Base-by-base conservation (phyloP, 2,888 invertebrate species). In the Noctua fimbriata region DNA sequence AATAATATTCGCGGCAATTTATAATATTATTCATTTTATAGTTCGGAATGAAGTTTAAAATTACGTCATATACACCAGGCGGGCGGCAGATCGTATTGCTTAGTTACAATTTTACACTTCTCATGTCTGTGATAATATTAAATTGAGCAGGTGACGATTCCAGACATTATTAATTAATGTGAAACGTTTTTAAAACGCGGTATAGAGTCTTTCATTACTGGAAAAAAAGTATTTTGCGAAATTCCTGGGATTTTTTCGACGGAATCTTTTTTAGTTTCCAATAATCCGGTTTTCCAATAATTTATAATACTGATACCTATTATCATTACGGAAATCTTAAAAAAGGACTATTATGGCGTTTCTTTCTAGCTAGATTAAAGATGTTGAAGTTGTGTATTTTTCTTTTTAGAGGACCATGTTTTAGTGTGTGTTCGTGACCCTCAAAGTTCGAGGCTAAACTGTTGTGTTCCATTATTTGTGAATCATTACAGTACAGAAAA, bases 1-100 rank as follows among this genome's bases (percentile, higher is more conserved):
- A 32, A 32, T 32, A 32, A 32, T 32, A 32, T 32, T 32, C 32
- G 32, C 32, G 32, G 32, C 32, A 32, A 36, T 5, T 36, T 21
- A 67, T n/a, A 9, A 28, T 6, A 47, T 16, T 47, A 16, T 47
- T 47, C 0, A 3, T 16, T 28, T n/a, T 36, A n/a, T 32, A 44
- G 32, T 32, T 32, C 10, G 6, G 10, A 32, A 32, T 12, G 5
- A 12, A 52, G 32, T 52, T 52, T 21, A 44, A 70, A 49, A 36
- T 65, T 16, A 52, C 82, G 65, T 74, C 47, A 74, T 32, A 16
- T 6, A 36, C 44, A 21, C 14, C 52, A 47, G 65, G 24, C 58
- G 0, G 79, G n/a, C 24, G 74, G 28, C 47, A 21, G 36, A 49
- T 75, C 41, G 21, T 14, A 82, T 66, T 66, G 12, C 82, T 55